Evolutionary conservation across 2,797 vertebrate species (phyloP).

Genomic region (Protonibea diacanthus): DNA sequence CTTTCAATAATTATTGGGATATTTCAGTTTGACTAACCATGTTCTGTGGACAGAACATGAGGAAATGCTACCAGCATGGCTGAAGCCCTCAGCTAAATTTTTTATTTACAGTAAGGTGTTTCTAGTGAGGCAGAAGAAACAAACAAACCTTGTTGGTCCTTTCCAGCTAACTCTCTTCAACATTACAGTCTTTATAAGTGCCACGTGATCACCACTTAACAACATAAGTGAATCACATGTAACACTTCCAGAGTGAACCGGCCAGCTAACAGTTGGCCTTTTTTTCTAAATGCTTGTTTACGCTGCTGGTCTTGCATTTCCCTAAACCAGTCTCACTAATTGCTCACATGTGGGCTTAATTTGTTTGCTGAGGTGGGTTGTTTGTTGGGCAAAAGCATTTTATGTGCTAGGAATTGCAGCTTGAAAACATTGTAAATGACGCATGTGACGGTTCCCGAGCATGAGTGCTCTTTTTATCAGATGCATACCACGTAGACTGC

Average conservation of each 20-base stretch:
- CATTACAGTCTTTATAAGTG: constrained; percentile 43
- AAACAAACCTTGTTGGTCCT: constrained; percentile 11
- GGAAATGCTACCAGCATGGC: not conserved
- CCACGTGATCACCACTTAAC: constrained; percentile 60
- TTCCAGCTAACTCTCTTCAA: constrained; percentile 9
- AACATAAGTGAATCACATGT: constrained; percentile 68
- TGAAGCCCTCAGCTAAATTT: not conserved
- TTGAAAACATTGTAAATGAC: constrained; percentile 58
- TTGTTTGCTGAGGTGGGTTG: constrained; percentile 79
- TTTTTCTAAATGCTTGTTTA: constrained; percentile 70
- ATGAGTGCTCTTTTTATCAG: constrained; percentile 26
- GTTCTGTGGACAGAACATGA: not conserved
- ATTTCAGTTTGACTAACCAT: not conserved
- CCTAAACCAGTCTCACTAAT: constrained; percentile 69
- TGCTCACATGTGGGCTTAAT: constrained; percentile 83
- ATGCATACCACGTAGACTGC: not conserved
- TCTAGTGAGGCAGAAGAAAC: not conserved
- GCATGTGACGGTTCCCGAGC: constrained; percentile 42
- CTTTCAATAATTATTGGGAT: not conserved
- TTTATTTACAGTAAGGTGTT: not conserved
- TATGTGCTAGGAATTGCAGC: constrained; percentile 52
- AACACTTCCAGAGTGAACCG: constrained; percentile 52
- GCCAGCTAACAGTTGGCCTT: constrained; percentile 53
- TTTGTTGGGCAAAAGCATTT: constrained; percentile 72
- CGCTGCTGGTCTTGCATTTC: constrained; percentile 67